phyloP scores from a whole-genome alignment of 2,797 vertebrate species.

The Acrossocheilus wenchowensis region DNA sequence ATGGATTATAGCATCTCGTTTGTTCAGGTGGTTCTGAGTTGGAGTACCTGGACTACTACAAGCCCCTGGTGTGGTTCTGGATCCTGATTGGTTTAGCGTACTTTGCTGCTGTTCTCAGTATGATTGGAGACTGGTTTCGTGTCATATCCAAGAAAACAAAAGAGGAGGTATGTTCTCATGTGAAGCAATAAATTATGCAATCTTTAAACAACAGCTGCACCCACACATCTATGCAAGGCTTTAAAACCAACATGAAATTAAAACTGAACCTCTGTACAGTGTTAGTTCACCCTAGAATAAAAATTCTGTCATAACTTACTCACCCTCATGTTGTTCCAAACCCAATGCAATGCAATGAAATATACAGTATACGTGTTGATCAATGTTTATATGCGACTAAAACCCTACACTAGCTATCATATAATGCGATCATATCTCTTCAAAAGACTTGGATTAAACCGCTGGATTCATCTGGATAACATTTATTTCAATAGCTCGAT shows the following conservation, averaged over 20 bases:
- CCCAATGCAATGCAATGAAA: not conserved
- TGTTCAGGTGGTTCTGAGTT: constrained; percentile 86
- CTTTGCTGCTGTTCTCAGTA: constrained; percentile 98
- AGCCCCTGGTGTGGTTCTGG: constrained; percentile 98
- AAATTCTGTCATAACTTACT: not conserved
- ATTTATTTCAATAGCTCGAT: not conserved
- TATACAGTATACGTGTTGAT: not conserved
- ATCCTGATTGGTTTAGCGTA: constrained; percentile 97
- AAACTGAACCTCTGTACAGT: not conserved
- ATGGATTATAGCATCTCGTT: not conserved
- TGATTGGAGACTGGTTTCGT: constrained; percentile 98
- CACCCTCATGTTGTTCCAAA: not conserved
- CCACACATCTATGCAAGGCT: too few species aligned
- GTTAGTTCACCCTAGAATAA: not conserved
- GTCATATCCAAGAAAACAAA: constrained; percentile 99
- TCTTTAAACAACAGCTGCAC: not conserved
- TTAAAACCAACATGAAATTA: not conserved
- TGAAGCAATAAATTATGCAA: not conserved
- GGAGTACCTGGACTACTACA: constrained; percentile 93
- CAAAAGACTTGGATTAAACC: not conserved
- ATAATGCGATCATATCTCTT: not conserved
- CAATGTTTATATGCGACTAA: not conserved
- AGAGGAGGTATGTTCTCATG: constrained; percentile 86
- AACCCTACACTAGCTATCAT: not conserved
- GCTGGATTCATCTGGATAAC: not conserved